Evolutionary conservation across 2,797 vertebrate genomes (phyloP).

Genomic region (Holocentrus rufus): DNA sequence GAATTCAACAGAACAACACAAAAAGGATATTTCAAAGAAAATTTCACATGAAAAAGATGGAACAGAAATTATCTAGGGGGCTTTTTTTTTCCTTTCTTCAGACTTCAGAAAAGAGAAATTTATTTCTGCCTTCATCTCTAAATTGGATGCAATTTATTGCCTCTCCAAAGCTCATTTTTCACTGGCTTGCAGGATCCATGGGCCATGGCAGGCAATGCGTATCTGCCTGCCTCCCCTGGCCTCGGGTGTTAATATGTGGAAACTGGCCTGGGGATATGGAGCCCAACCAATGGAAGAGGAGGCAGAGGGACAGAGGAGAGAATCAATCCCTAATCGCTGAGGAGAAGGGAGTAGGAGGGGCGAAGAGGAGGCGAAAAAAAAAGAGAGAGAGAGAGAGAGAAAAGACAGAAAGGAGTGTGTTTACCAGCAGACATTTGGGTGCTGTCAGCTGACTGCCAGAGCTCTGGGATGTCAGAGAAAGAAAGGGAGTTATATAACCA

Average conservation of each 20-base stretch:
- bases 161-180: slow-evolving; percentile 89
- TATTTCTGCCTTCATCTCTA: slow-evolving; percentile 90
- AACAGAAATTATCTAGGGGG: slow-evolving; percentile 79
- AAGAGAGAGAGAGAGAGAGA: slow-evolving; percentile 55
- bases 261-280: slow-evolving; percentile 82
- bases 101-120: slow-evolving; percentile 87
- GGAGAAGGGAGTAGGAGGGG: slow-evolving; percentile 66
- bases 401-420: slow-evolving; percentile 74
- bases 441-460: slow-evolving; percentile 80
- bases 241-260: slow-evolving; percentile 86
- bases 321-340: slow-evolving; percentile 83
- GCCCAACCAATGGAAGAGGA: slow-evolving; percentile 80
- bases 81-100: slow-evolving; percentile 76
- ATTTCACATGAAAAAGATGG: slow-evolving; percentile 78
- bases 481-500: slow-evolving; percentile 80
- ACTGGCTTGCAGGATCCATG: slow-evolving; percentile 81
- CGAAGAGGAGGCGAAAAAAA: slow-evolving; percentile 50
- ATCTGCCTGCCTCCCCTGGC: slow-evolving; percentile 84
- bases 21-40: slow-evolving; percentile 81
- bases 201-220: slow-evolving; percentile 83
- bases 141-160: slow-evolving; percentile 91
- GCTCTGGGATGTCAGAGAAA: slow-evolving; percentile 76
- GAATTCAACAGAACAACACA: slow-evolving; percentile 80
- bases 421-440: slow-evolving; percentile 80
- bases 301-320: slow-evolving; percentile 77